Conservation (phyloP, 64 coral and sea anemone species). For the Montipora efflorescens region DNA sequence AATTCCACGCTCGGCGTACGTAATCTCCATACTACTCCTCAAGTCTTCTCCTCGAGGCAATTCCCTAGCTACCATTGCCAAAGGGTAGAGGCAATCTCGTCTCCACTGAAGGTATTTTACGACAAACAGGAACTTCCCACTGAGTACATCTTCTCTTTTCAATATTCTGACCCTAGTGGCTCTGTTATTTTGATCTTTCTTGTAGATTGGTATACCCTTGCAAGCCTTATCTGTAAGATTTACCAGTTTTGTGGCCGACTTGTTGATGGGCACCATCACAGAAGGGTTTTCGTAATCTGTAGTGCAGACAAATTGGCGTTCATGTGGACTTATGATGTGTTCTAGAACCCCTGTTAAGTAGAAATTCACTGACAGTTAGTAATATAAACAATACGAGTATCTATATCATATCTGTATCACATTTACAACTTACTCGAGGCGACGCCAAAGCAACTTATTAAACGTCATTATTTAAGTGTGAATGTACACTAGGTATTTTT, state of each 20-base stretch:
- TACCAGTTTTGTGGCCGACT: constrained; percentile 75
- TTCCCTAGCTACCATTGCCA: constrained; percentile 62
- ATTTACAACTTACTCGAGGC: too few species aligned
- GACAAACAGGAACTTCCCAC: constrained; percentile 78
- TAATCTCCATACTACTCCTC: constrained; percentile 58
- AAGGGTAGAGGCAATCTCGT: constrained; percentile 37
- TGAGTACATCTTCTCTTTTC: constrained; percentile 56
- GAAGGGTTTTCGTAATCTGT: constrained; percentile 52
- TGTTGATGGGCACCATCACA: constrained; percentile 93
- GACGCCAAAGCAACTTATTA: too few species aligned
- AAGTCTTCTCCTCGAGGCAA: constrained; percentile 49
- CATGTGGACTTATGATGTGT: constrained; percentile 80
- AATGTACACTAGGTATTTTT: too few species aligned
- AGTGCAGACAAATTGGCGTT: constrained; percentile 89
- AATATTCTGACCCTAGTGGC: constrained; percentile 9
- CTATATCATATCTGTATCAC: too few species aligned
- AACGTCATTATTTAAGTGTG: too few species aligned
- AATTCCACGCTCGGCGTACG: constrained; percentile 70
- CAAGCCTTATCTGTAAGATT: constrained; percentile 70
- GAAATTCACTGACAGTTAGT: too few species aligned
- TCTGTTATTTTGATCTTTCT: constrained; percentile 7
- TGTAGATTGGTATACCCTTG: constrained; percentile 59
- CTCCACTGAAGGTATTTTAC: constrained; percentile 81
- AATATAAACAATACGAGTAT: too few species aligned
- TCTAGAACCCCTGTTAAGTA: constrained; percentile 73